These are phyloP conservation scores for Bovichtus diacanthus DNA, from an alignment of 2,797 vertebrate species.

Conservation along the genomic window DNA sequence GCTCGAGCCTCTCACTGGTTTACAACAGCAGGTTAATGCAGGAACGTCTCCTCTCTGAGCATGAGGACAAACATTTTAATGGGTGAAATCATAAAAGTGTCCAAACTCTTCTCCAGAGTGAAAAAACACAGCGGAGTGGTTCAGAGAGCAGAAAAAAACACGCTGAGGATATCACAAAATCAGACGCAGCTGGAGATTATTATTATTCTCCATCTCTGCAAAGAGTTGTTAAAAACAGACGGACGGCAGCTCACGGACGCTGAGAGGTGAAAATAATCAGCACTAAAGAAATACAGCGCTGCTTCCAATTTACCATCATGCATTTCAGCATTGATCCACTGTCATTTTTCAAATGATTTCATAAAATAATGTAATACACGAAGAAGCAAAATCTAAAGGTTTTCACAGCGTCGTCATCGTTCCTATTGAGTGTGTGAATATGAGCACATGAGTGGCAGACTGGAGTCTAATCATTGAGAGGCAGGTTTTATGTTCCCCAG, in stretches of 20 bases:
- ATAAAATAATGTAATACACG: not conserved
- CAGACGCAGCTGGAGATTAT: not conserved
- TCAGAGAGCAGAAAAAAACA: slow-evolving; percentile 5
- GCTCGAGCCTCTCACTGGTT: not conserved
- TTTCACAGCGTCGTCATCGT: not conserved
- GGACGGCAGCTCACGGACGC: not conserved
- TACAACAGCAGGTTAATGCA: not conserved
- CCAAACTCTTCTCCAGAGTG: not conserved
- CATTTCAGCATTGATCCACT: not conserved
- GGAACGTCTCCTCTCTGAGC: slow-evolving; percentile 4
- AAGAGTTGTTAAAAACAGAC: slow-evolving; percentile 7
- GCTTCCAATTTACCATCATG: not conserved
- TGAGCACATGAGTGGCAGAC: not conserved
- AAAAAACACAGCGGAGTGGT: slow-evolving; percentile 13
- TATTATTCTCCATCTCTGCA: slow-evolving; percentile 19
- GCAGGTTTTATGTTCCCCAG: slow-evolving; percentile 22
- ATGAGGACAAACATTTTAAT: not conserved
- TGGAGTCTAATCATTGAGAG: slow-evolving; percentile 7
- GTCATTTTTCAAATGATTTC: not conserved
- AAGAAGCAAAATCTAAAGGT: not conserved
- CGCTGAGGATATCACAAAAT: slow-evolving; percentile 6
- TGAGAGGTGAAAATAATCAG: not conserved
- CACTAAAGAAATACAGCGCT: not conserved
- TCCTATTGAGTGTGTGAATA: not conserved
- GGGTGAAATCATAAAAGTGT: not conserved